phyloP scores from a whole-genome alignment of 1,140 invertebrate genomes.

The Ceratosolen solmsi region DNA sequence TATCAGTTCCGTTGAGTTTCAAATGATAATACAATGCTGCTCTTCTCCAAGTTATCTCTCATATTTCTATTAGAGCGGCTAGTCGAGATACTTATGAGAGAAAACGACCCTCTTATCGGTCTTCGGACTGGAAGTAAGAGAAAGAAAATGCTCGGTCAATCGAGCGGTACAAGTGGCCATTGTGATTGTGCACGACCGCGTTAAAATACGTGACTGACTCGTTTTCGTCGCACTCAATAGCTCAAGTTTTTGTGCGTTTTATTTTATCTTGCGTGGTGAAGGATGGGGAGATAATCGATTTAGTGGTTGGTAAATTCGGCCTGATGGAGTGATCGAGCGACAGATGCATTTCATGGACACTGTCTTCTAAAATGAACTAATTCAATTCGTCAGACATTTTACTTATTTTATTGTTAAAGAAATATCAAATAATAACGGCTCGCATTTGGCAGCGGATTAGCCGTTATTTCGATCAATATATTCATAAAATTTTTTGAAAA shows the following conservation, averaged over 20 bases:
- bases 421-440: too few species aligned
- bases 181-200: constrained; percentile 60
- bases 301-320: constrained; percentile 16
- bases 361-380: neutral
- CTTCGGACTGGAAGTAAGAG: constrained; percentile 19
- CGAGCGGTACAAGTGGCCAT: constrained; percentile 64
- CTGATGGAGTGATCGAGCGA: neutral
- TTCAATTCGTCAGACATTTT: neutral
- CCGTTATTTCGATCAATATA: too few species aligned
- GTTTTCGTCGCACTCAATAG: neutral
- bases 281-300: constrained; percentile 32
- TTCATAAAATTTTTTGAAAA: too few species aligned
- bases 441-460: too few species aligned
- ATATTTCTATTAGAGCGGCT: neutral
- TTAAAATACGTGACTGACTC: constrained; percentile 60
- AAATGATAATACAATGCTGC: too few species aligned
- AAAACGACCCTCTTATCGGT: neutral
- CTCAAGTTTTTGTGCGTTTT: neutral
- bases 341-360: constrained; percentile 35
- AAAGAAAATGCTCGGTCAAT: constrained; percentile 62
- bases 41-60: too few species aligned
- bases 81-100: neutral
- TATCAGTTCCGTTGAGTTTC: too few species aligned
- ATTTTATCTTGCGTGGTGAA: constrained; percentile 6
- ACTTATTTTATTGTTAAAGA: too few species aligned